phyloP scores from a whole-genome alignment of 2,113 vertebrate genomes.

The Daubentonia madagascariensis region DNA sequence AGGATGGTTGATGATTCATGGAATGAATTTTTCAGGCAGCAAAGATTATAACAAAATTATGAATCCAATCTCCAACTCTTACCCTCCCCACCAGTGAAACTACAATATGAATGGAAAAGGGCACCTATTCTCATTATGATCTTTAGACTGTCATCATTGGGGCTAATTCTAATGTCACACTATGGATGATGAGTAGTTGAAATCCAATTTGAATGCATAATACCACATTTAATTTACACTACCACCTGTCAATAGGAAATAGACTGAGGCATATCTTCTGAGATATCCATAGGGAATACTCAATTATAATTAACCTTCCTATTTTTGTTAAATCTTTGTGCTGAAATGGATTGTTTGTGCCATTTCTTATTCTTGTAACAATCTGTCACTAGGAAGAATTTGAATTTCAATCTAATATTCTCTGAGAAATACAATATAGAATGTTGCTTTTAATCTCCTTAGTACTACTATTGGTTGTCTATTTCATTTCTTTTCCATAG shows the following conservation, averaged over 20 bases:
- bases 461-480: conserved; percentile 49
- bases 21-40: conserved; percentile 53
- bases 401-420: conserved; percentile 74
- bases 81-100: conserved; percentile 33
- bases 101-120: conserved; percentile 69
- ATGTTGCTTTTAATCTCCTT: conserved; percentile 62
- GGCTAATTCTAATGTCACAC: conserved; percentile 77
- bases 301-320: conserved; percentile 79
- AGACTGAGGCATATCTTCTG: conserved; percentile 73
- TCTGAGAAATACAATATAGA: conserved; percentile 67
- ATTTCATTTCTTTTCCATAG: conserved; percentile 43
- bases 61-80: conserved; percentile 61
- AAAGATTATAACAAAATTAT: conserved; percentile 70
- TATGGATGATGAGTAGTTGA: conserved; percentile 79
- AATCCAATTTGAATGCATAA: conserved; percentile 86
- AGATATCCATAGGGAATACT: conserved; percentile 79
- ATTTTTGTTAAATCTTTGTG: conserved; percentile 71
- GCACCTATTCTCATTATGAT: conserved; percentile 72
- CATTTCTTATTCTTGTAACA: conserved; percentile 73
- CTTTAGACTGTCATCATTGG: conserved; percentile 70
- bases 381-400: conserved; percentile 62
- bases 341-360: conserved; percentile 71
- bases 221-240: conserved; percentile 81
- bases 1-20: conserved; percentile 47
- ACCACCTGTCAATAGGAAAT: conserved; percentile 84